Evolutionary conservation across 2,888 invertebrate species (phyloP).

Genomic region (Malachius bipustulatus): DNA sequence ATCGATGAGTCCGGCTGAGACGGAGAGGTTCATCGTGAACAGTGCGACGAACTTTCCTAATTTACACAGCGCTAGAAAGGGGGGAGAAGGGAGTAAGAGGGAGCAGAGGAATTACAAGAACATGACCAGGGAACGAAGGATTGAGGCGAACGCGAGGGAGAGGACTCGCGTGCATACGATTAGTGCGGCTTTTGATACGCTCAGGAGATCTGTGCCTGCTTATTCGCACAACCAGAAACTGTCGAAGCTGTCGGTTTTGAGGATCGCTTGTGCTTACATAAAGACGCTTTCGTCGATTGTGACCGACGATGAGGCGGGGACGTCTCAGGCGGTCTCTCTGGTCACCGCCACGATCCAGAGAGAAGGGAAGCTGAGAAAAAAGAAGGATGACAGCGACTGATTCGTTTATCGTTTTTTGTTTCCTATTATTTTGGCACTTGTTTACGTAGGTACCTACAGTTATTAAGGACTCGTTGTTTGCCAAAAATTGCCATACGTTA

Average conservation of each 20-base stretch:
- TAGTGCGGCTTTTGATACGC: constrained; percentile 86
- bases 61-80: constrained; percentile 16
- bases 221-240: constrained; percentile 90
- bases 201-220: constrained; percentile 73
- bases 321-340: constrained; percentile 68
- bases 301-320: constrained; percentile 52
- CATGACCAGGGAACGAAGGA: constrained; percentile 84
- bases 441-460: too few species aligned
- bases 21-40: constrained; percentile 27
- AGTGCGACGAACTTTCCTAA: constrained; percentile 30
- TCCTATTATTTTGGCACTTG: too few species aligned
- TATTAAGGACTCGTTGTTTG: too few species aligned
- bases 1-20: constrained; percentile 23
- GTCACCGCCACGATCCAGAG: constrained; percentile 89
- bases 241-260: constrained; percentile 81
- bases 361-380: constrained; percentile 78
- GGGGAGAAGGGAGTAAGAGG: constrained; percentile 13
- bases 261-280: constrained; percentile 91
- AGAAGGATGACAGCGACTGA: constrained; percentile 56
- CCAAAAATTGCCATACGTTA: too few species aligned
- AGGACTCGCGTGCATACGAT: constrained; percentile 90
- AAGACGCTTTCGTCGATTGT: constrained; percentile 71
- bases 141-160: constrained; percentile 90
- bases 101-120: constrained; percentile 88
- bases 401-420: too few species aligned